phyloP scores from a whole-genome alignment of 2,113 vertebrate species.

The Laterallus jamaicensis region DNA sequence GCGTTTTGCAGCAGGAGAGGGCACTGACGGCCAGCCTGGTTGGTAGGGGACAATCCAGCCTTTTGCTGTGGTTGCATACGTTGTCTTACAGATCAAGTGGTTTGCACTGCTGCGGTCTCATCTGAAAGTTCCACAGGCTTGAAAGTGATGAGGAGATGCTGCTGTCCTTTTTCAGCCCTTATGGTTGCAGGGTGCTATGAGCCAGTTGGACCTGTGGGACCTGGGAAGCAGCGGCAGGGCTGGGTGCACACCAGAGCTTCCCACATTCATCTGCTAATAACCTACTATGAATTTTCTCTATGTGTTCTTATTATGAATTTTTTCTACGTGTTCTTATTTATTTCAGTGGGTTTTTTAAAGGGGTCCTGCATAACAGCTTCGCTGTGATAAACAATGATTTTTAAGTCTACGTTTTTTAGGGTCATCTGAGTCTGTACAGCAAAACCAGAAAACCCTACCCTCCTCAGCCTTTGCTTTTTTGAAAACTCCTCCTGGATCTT shows the following conservation, averaged over 20 bases:
- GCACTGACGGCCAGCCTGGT: neutral
- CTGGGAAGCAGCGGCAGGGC: neutral
- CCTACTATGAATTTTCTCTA: neutral
- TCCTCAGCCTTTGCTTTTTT: neutral
- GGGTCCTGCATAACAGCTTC: neutral
- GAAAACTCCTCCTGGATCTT: neutral
- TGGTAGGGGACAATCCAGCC: neutral
- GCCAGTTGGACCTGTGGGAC: neutral
- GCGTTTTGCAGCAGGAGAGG: neutral
- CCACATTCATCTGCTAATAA: neutral
- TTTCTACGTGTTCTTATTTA: neutral
- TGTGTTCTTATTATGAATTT: neutral
- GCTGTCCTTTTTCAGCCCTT: neutral
- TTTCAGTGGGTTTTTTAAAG: neutral
- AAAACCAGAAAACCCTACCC: neutral
- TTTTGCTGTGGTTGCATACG: neutral
- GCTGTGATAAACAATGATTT: neutral
- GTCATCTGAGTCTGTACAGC: neutral
- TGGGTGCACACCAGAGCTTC: neutral
- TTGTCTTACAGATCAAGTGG: neutral
- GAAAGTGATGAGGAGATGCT: neutral
- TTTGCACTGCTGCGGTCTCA: neutral
- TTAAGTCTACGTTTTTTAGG: neutral
- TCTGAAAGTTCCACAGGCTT: neutral
- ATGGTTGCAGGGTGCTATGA: neutral